These are phyloP conservation scores for Geococcyx californianus DNA, from an alignment of 2,113 vertebrate species.

Conservation along the genomic window DNA sequence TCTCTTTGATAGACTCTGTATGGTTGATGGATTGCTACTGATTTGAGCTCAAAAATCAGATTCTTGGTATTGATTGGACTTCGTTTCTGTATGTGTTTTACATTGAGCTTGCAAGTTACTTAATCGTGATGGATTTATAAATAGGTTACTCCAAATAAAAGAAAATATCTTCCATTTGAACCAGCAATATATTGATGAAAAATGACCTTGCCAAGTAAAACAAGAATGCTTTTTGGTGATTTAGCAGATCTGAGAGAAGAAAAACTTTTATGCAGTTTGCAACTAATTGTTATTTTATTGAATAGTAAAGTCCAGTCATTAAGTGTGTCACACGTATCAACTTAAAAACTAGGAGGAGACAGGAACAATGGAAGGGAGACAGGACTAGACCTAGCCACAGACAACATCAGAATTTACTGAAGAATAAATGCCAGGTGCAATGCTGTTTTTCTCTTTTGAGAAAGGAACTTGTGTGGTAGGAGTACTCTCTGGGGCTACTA, in stretches of 20 bases:
- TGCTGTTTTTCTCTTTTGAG: not conserved
- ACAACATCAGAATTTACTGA: not conserved
- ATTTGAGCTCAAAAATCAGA: constrained; percentile 12
- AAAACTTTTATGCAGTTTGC: not conserved
- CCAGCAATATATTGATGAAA: not conserved
- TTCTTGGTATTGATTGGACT: not conserved
- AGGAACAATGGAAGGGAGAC: not conserved
- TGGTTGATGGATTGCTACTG: constrained; percentile 18
- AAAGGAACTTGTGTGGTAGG: not conserved
- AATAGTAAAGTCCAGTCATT: not conserved
- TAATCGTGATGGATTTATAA: constrained; percentile 41
- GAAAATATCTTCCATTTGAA: not conserved
- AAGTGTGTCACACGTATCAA: not conserved
- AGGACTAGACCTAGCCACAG: not conserved
- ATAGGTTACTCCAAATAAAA: constrained; percentile 9
- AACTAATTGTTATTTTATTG: not conserved
- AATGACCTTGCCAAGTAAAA: constrained; percentile 14
- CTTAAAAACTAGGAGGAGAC: not conserved
- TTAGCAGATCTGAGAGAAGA: not conserved
- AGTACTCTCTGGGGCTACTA: not conserved
- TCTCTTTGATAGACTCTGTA: not conserved
- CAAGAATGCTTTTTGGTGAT: not conserved
- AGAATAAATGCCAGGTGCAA: not conserved
- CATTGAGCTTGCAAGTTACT: constrained; percentile 1
- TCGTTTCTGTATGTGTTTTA: constrained; percentile 1